phyloP scores from a whole-genome alignment of 1,140 invertebrate species.

The Geopemphigus sp. region DNA sequence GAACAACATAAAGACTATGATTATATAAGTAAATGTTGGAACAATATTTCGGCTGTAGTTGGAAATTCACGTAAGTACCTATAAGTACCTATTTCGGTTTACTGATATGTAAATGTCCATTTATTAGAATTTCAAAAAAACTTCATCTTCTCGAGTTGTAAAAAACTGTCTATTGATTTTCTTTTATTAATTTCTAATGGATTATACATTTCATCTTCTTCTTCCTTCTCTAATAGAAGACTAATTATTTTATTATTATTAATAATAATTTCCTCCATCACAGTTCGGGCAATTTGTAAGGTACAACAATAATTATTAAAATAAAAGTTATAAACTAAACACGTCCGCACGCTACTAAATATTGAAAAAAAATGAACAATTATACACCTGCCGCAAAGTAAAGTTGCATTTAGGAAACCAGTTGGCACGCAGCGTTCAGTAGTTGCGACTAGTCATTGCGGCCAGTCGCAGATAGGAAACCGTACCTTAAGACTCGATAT shows the following conservation, averaged over 20 bases:
- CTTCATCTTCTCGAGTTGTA: slow-evolving; percentile 1
- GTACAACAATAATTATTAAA: slow-evolving; percentile 1
- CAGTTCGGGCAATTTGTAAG: neutral
- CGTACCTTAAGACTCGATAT: too few species aligned
- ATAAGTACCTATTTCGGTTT: too few species aligned
- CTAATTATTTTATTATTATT: slow-evolving; percentile 31
- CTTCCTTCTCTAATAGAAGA: neutral
- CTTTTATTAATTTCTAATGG: neutral
- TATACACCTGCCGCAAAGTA: neutral
- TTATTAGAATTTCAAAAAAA: slow-evolving; percentile 8
- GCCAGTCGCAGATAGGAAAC: slow-evolving; percentile 6
- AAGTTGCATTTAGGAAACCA: neutral
- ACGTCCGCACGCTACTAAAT: neutral
- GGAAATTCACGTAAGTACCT: too few species aligned
- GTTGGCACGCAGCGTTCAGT: too few species aligned
- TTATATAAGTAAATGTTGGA: too few species aligned
- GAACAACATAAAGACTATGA: too few species aligned
- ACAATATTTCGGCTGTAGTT: too few species aligned
- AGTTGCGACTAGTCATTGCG: neutral
- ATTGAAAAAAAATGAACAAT: neutral
- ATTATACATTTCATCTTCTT: neutral
- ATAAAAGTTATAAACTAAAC: neutral
- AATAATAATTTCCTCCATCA: neutral
- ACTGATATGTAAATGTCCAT: neutral
- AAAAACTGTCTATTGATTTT: neutral